Conservation (phyloP, 2,797 vertebrate genomes). For the Lutjanus argentimaculatus region DNA sequence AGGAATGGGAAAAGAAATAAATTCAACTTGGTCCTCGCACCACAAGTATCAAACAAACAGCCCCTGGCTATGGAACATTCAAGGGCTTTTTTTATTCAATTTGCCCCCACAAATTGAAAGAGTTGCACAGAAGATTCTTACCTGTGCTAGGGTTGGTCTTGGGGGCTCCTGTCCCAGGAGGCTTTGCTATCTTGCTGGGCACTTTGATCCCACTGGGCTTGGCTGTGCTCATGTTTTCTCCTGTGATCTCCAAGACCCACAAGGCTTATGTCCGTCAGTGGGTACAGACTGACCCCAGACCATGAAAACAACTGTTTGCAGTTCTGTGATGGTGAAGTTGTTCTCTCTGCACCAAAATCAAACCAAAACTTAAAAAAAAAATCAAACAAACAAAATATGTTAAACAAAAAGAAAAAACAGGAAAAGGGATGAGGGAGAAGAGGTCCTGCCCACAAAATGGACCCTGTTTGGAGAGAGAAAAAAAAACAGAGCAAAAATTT, state of each 20-base stretch:
- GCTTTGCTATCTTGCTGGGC: slow-evolving; percentile 93
- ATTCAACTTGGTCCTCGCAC: background rate
- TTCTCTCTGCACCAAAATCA: slow-evolving; percentile 39
- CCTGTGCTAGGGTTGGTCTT: slow-evolving; percentile 83
- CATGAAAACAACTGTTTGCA: slow-evolving; percentile 85
- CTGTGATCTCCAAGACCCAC: slow-evolving; percentile 61
- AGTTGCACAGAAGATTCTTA: slow-evolving; percentile 43
- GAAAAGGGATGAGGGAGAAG: slow-evolving; percentile 66
- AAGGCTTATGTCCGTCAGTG: slow-evolving; percentile 71
- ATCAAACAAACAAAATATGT: slow-evolving; percentile 12
- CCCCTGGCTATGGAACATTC: background rate
- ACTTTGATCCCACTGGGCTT: slow-evolving; percentile 96
- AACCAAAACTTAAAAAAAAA: background rate
- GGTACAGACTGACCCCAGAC: slow-evolving; percentile 84
- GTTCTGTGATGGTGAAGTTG: slow-evolving; percentile 40
- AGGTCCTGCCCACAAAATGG: slow-evolving; percentile 32
- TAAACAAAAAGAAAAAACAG: slow-evolving; percentile 52
- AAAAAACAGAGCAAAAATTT: slow-evolving; percentile 12
- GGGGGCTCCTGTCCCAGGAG: slow-evolving; percentile 83
- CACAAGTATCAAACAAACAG: background rate
- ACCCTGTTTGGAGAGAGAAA: slow-evolving; percentile 63
- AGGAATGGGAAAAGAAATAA: background rate
- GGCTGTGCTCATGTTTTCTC: slow-evolving; percentile 92
- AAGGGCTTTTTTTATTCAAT: background rate
- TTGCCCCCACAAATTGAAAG: background rate